Conservation (phyloP, 2,888 invertebrate species). For the Melipona beecheii region DNA sequence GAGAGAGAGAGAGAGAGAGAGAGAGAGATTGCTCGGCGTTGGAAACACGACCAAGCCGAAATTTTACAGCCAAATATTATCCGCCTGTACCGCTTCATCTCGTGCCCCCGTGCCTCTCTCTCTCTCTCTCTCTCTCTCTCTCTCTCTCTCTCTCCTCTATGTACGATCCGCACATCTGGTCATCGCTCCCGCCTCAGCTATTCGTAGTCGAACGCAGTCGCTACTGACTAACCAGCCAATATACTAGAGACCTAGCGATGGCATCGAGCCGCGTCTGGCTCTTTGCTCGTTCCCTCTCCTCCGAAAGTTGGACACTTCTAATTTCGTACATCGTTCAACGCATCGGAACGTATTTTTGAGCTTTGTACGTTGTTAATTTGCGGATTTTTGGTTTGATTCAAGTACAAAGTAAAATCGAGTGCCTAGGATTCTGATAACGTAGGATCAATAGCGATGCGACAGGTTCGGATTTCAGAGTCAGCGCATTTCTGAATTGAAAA, state of each 20-base stretch:
- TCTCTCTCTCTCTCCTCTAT: slow-evolving; percentile 18
- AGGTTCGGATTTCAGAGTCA: too few species aligned
- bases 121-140: background rate
- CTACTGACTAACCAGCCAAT: slow-evolving; percentile 64
- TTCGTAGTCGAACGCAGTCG: slow-evolving; percentile 69
- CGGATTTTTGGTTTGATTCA: too few species aligned
- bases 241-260: slow-evolving; percentile 56
- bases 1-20: background rate
- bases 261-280: slow-evolving; percentile 33
- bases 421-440: too few species aligned
- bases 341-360: too few species aligned
- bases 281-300: background rate
- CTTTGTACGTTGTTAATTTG: too few species aligned
- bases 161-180: slow-evolving; percentile 75
- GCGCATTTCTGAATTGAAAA: too few species aligned
- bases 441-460: too few species aligned
- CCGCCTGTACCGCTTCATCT: slow-evolving; percentile 59
- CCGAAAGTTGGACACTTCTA: too few species aligned
- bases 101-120: slow-evolving; percentile 29
- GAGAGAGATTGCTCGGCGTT: slow-evolving; percentile 27
- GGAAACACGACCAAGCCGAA: slow-evolving; percentile 26
- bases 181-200: slow-evolving; percentile 75
- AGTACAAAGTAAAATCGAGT: too few species aligned
- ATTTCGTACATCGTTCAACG: too few species aligned
- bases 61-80: slow-evolving; percentile 68